phyloP scores from a whole-genome alignment of 2,888 invertebrate genomes.

The Caenorhabditis plicata region DNA sequence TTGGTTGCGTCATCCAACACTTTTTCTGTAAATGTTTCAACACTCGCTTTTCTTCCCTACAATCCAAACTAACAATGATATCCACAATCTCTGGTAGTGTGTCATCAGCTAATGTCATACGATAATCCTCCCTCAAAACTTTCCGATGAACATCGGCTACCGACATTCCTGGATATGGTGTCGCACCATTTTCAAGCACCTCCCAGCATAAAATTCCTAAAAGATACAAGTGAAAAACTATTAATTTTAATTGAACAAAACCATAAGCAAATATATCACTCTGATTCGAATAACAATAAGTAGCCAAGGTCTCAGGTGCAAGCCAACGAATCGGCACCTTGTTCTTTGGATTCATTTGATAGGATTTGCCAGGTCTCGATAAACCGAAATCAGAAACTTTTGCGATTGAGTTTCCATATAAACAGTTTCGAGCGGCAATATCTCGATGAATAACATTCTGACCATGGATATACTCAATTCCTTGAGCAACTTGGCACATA shows the following conservation, averaged over 20 bases:
- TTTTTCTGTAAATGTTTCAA: neutral
- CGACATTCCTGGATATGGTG: slow-evolving; percentile 48
- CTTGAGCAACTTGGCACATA: slow-evolving; percentile 41
- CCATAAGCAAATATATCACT: slow-evolving; percentile 45
- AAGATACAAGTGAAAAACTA: no score
- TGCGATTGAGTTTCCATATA: slow-evolving; percentile 31
- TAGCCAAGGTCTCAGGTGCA: slow-evolving; percentile 48
- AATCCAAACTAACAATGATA: neutral
- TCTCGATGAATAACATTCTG: slow-evolving; percentile 41
- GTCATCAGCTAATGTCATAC: neutral
- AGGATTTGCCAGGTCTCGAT: slow-evolving; percentile 35
- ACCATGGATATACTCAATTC: slow-evolving; percentile 39
- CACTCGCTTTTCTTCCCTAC: neutral
- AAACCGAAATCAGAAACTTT: slow-evolving; percentile 47
- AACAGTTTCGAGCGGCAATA: slow-evolving; percentile 43
- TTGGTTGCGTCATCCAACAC: neutral
- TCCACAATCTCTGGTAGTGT: neutral
- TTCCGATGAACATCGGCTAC: slow-evolving; percentile 31
- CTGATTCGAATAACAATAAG: slow-evolving; percentile 33
- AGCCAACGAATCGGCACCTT: slow-evolving; percentile 53
- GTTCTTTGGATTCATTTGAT: slow-evolving; percentile 35
- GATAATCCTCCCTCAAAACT: neutral
- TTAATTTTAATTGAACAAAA: no score
- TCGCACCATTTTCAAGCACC: slow-evolving; percentile 31
- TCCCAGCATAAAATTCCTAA: slow-evolving; percentile 43